Base-by-base conservation (phyloP, 1,140 invertebrate genomes). In the Nilaparvata lugens region DNA sequence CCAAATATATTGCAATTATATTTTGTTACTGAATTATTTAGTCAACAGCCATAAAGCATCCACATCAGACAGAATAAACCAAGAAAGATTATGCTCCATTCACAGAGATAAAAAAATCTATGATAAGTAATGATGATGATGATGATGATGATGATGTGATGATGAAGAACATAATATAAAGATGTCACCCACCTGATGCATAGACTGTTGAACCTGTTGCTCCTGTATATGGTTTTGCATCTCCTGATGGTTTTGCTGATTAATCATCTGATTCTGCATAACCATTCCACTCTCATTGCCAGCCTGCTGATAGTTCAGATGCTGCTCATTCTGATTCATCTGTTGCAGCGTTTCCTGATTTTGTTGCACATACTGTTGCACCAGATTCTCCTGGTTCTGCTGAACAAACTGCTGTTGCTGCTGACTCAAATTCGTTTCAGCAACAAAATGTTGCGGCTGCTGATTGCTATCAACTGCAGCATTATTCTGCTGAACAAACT, bases 311-410 rank as follows among this genome's bases (percentile, higher is more conserved):
- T 72, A 68, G 43, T 68, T 70, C 25, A 67, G 56, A 19, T 70
- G 67, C 53, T 70, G 66, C 6, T 67, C 61, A 38, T 65, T 62
- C 45, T 70, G 65, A 35, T 35, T 35, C 31, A 35, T 35, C 31
- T 35, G 31, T 28, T 67, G 67, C 52, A 64, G 67, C 23, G 54
- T 53, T 42, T 61, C 54, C 14, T 24, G 58, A 16, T 48, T 45
- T 13, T 57, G 58, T 40, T 51, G 56, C 70, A 11, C 69, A 62
- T n/a, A 65, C 58, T 40, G 62, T 52, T 66, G 64, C 35, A 56
- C 56, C 56, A 58, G 63, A 58, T 73, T 72, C 18, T 73, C 73
- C 68, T 77, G 72, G 23, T 76, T 72, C 25, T 78, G 75, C 28
- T 77, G 70, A 78, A 35, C 13, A 11, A 35, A 35, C 31, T 35